A percentile compares a stretch with the other conserved stretches of the same genome.
phyloP scores from a whole-genome alignment of 2,797 vertebrate genomes.

The Cossypha niveicapilla region DNA sequence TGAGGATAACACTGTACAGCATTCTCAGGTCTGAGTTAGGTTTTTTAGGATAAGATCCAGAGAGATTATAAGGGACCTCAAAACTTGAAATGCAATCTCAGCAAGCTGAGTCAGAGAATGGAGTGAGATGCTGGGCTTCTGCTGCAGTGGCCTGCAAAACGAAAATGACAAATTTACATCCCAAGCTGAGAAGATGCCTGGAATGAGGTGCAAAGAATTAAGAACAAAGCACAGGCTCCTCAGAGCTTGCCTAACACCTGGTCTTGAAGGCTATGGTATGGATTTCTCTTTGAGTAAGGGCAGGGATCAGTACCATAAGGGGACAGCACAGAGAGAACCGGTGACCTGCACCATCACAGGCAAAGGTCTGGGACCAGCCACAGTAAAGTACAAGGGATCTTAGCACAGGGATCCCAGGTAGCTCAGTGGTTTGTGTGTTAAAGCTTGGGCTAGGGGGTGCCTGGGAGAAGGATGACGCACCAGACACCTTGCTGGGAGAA shows the following conservation, averaged over 20 bases:
- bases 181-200: not conserved
- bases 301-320: not conserved
- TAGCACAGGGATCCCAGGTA: not conserved
- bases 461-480: not conserved
- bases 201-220: not conserved
- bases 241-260: not conserved
- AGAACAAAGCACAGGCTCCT: not conserved
- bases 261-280: not conserved
- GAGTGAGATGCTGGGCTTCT: not conserved
- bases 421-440: accelerated
- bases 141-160: not conserved
- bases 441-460: not conserved
- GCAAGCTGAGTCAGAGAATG: not conserved
- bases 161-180: not conserved
- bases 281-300: not conserved
- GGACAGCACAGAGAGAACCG: accelerated
- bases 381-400: not conserved
- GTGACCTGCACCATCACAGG: not conserved
- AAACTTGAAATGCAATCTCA: not conserved
- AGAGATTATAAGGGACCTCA: constrained; percentile 38
- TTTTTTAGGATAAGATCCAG: constrained; percentile 30
- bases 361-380: not conserved
- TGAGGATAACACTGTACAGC: not conserved
- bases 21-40: constrained; percentile 4
- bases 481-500: not conserved